Conservation (phyloP, 1,140 invertebrate species). For the Apis cerana region DNA sequence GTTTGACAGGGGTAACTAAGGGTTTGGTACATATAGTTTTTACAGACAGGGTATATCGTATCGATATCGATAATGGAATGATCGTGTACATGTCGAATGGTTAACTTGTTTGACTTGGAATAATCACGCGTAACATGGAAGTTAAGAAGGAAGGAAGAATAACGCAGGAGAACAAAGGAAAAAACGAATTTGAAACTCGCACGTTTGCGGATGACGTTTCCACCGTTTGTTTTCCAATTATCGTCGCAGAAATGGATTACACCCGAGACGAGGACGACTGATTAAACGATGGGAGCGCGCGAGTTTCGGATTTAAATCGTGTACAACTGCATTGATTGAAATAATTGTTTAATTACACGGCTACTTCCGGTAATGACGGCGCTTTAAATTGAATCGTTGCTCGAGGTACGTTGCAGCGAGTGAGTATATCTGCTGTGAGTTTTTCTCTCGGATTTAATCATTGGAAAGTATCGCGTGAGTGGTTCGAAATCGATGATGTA, state of each 20-base stretch:
- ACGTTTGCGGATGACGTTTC: neutral
- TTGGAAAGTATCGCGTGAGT: too few relatives aligned
- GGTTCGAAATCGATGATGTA: too few relatives aligned
- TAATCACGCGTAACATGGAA: neutral
- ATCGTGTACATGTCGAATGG: neutral
- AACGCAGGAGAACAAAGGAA: neutral
- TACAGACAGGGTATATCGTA: neutral
- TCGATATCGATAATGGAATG: too few relatives aligned
- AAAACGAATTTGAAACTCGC: neutral
- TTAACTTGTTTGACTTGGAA: neutral
- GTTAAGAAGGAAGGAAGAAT: neutral
- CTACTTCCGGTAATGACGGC: slow-evolving; percentile 5
- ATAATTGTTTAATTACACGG: slow-evolving; percentile 42
- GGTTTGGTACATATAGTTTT: slow-evolving; percentile 8
- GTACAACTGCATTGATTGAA: slow-evolving; percentile 18
- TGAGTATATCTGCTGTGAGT: too few relatives aligned
- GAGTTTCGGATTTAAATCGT: slow-evolving; percentile 32
- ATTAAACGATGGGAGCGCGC: slow-evolving; percentile 27
- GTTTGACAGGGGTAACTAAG: neutral
- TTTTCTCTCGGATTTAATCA: neutral
- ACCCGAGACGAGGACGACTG: neutral
- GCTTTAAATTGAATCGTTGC: slow-evolving; percentile 1
- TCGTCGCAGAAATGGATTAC: slow-evolving; percentile 36
- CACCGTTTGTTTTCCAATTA: slow-evolving; percentile 42
- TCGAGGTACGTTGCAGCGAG: too few relatives aligned